phyloP scores from a whole-genome alignment of 2,888 invertebrate species.

The Drosophila suboccidentalis region DNA sequence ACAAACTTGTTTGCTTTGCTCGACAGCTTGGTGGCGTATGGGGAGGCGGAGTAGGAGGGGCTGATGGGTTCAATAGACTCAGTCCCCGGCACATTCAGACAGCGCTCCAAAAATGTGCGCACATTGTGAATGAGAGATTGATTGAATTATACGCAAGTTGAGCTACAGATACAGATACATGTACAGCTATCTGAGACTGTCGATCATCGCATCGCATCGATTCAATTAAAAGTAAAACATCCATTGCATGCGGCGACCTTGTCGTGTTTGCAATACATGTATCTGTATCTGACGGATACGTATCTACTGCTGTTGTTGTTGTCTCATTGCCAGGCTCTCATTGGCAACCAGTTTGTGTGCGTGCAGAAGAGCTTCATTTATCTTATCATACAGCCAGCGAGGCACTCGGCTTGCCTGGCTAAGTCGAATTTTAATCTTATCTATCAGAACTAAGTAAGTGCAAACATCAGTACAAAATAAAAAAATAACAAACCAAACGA shows the following conservation, averaged over 20 bases:
- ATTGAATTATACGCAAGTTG: constrained; percentile 62
- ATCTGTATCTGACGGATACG: constrained; percentile 41
- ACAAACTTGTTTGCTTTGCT: constrained; percentile 67
- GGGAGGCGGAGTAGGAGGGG: neutral
- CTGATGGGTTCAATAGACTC: constrained; percentile 71
- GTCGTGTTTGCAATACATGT: constrained; percentile 50
- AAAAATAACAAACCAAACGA: constrained; percentile 40
- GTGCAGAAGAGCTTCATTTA: constrained; percentile 47
- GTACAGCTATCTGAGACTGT: constrained; percentile 16
- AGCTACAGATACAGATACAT: constrained; percentile 5
- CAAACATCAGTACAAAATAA: constrained; percentile 61
- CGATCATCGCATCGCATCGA: constrained; percentile 31
- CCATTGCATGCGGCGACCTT: constrained; percentile 66
- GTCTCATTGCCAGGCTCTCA: constrained; percentile 45
- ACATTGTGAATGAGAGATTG: constrained; percentile 53
- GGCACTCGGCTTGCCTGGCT: constrained; percentile 48
- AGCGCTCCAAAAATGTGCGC: constrained; percentile 34
- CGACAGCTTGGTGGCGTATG: constrained; percentile 8
- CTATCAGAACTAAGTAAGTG: constrained; percentile 75
- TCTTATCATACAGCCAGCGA: constrained; percentile 60
- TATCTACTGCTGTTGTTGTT: constrained; percentile 32
- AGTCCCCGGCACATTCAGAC: constrained; percentile 50
- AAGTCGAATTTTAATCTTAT: constrained; percentile 77
- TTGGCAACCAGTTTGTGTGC: constrained; percentile 65
- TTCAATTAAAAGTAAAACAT: constrained; percentile 58